Conservation (phyloP, 2,888 invertebrate species). For the Dichetophora obliterata region DNA sequence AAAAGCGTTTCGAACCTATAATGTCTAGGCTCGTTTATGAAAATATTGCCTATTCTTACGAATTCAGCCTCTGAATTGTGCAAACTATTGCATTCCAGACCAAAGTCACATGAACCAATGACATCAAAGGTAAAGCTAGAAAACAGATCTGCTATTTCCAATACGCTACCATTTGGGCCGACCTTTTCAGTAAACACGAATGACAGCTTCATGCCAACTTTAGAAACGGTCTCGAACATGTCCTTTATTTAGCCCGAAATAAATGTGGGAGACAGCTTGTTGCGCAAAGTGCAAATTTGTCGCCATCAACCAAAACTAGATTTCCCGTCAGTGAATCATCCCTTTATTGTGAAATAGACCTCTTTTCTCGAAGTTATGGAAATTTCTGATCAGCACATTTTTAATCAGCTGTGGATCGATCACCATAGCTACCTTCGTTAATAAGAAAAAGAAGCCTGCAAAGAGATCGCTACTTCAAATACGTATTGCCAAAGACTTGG, state of each 20-base stretch:
- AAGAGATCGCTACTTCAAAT: slow-evolving; percentile 57
- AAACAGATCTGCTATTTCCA: slow-evolving; percentile 64
- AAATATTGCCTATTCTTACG: slow-evolving; percentile 61
- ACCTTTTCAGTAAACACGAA: slow-evolving; percentile 43
- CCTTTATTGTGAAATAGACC: slow-evolving; percentile 47
- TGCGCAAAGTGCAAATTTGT: slow-evolving; percentile 63
- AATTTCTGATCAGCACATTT: slow-evolving; percentile 49
- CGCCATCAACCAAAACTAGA: slow-evolving; percentile 49
- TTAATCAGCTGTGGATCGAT: slow-evolving; percentile 46
- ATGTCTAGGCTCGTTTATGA: no score
- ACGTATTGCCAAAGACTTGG: slow-evolving; percentile 44
- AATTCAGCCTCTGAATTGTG: slow-evolving; percentile 68
- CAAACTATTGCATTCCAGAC: slow-evolving; percentile 70
- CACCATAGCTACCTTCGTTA: slow-evolving; percentile 49
- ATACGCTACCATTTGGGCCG: slow-evolving; percentile 53
- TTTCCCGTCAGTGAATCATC: slow-evolving; percentile 49
- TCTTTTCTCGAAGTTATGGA: slow-evolving; percentile 49
- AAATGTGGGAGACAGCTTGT: slow-evolving; percentile 59
- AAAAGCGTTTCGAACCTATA: slow-evolving; percentile 48
- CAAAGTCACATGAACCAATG: slow-evolving; percentile 71
- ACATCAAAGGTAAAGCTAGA: slow-evolving; percentile 72
- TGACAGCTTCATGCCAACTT: slow-evolving; percentile 49
- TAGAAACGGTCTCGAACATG: slow-evolving; percentile 54
- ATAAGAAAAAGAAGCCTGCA: slow-evolving; percentile 60
- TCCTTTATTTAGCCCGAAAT: slow-evolving; percentile 60